Evolutionary conservation across 2,888 invertebrate species (phyloP).

Genomic region (Troides oblongomaculatus): DNA sequence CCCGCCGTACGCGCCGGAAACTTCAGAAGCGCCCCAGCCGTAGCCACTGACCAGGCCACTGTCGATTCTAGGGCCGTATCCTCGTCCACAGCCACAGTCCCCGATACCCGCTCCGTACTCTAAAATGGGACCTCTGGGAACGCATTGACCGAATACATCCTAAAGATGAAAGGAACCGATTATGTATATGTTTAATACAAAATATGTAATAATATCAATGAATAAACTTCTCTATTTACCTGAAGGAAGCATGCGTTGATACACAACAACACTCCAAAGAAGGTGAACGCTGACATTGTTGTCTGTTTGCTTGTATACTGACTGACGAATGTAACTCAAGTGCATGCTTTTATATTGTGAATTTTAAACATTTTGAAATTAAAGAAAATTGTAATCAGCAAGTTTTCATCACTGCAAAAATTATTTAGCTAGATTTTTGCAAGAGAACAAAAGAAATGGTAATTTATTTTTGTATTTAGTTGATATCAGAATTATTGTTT

Average conservation of each 20-base stretch:
- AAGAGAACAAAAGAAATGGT: not conserved
- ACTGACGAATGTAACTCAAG: not conserved
- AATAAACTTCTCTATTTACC: not conserved
- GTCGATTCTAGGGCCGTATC: not conserved
- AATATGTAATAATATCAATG: no score
- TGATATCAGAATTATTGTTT: not conserved
- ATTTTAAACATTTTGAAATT: not conserved
- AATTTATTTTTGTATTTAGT: not conserved
- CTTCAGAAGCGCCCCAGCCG: conserved; percentile 7
- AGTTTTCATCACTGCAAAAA: not conserved
- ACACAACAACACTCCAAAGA: not conserved
- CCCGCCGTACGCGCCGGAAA: conserved; percentile 15
- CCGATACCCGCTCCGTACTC: not conserved
- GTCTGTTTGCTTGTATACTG: not conserved
- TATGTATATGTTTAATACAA: no score
- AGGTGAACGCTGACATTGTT: conserved; percentile 2
- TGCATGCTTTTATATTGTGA: not conserved
- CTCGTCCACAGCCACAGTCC: not conserved
- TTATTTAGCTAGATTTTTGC: not conserved
- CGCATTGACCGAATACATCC: conserved; percentile 6
- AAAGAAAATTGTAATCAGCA: not conserved
- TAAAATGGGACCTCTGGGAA: not conserved
- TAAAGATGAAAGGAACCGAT: not conserved
- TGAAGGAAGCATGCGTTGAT: conserved; percentile 1
- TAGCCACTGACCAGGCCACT: conserved; percentile 1